These are phyloP conservation scores for Omphaloscelis lunosa DNA, from an alignment of 2,888 invertebrate species.

Conservation along the genomic window DNA sequence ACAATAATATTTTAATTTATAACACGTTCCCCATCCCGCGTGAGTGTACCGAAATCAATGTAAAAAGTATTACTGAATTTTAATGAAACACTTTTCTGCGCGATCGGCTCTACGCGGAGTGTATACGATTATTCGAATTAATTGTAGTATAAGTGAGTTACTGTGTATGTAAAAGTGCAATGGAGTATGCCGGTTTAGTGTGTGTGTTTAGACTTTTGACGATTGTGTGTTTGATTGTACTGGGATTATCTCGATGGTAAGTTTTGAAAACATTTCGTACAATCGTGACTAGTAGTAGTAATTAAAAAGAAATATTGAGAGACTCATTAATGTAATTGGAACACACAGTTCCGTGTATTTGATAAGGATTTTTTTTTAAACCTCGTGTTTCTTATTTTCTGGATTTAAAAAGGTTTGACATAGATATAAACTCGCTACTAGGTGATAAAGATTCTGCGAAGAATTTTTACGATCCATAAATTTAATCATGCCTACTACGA, in stretches of 20 bases:
- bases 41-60: constrained; percentile 53
- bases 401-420: constrained; percentile 58
- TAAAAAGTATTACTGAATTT: constrained; percentile 45
- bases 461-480: constrained; percentile 68
- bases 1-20: constrained; percentile 64
- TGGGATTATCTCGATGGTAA: constrained; percentile 81
- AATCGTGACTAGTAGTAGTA: background rate
- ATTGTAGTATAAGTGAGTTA: constrained; percentile 70
- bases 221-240: constrained; percentile 73
- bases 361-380: constrained; percentile 4
- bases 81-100: constrained; percentile 59
- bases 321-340: constrained; percentile 23
- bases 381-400: constrained; percentile 42
- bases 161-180: constrained; percentile 75
- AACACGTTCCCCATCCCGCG: constrained; percentile 55
- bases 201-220: constrained; percentile 76
- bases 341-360: constrained; percentile 23
- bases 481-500: constrained; percentile 62
- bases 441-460: constrained; percentile 66
- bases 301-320: background rate
- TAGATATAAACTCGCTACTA: constrained; percentile 56
- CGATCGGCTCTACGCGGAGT: constrained; percentile 65
- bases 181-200: constrained; percentile 76
- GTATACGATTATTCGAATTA: constrained; percentile 70
- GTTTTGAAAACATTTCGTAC: constrained; percentile 58